phyloP scores from a whole-genome alignment of 2,797 vertebrate species.

The Podarcis siculus region DNA sequence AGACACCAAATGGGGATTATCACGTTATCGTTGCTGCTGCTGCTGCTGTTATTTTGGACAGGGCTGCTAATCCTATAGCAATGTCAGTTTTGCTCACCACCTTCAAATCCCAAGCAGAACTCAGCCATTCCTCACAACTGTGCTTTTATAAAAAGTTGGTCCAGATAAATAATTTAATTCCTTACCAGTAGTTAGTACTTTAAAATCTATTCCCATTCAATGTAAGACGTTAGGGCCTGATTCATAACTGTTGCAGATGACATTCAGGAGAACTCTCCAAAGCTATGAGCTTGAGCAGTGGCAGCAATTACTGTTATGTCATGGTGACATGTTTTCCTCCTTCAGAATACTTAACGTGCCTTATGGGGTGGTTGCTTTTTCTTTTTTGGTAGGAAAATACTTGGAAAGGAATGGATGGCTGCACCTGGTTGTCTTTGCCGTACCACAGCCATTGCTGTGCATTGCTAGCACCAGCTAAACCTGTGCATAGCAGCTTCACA shows the following conservation, averaged over 20 bases:
- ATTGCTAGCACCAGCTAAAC: slow-evolving; percentile 36
- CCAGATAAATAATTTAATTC: background rate
- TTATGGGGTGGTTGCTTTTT: background rate
- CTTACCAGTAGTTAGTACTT: background rate
- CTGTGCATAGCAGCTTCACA: rapidly evolving
- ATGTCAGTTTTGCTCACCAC: background rate
- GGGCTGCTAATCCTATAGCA: no score
- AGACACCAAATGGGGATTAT: no score
- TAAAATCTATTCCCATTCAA: background rate
- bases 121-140: background rate
- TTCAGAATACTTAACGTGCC: background rate
- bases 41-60: no score
- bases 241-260: background rate
- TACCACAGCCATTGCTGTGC: slow-evolving; percentile 68
- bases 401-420: slow-evolving; percentile 53
- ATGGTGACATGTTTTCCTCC: background rate
- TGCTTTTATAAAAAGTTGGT: background rate
- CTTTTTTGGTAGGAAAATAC: slow-evolving; percentile 56
- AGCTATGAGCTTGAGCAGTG: background rate
- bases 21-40: no score
- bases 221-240: background rate
- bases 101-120: background rate
- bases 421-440: slow-evolving; percentile 15
- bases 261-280: background rate
- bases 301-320: background rate